A percentile compares a stretch with the other conserved stretches of the same genome.
phyloP scores from a whole-genome alignment of 2,797 vertebrate genomes.

The Botia almorhae region DNA sequence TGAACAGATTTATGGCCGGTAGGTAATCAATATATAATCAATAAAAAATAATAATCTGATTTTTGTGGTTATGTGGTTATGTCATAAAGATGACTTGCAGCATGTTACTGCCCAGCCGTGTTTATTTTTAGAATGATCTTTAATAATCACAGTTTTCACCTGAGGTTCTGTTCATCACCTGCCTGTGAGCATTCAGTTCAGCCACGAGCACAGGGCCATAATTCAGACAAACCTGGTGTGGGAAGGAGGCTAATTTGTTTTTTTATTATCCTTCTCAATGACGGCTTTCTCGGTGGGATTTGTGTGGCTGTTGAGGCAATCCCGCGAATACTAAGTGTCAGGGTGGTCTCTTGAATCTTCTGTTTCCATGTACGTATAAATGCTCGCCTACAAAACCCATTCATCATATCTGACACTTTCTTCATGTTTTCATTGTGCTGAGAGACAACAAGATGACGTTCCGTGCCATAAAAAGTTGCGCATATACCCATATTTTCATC shows the following conservation, averaged over 20 bases:
- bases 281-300: constrained; percentile 66
- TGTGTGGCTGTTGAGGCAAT: constrained; percentile 60
- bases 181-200: constrained; percentile 65
- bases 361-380: constrained; percentile 19
- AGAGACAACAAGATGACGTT: constrained; percentile 46
- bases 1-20: constrained; percentile 1
- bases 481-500: constrained; percentile 20
- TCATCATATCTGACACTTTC: constrained; percentile 52
- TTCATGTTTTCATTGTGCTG: constrained; percentile 49
- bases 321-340: constrained; percentile 58
- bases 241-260: constrained; percentile 60
- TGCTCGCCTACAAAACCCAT: constrained; percentile 35
- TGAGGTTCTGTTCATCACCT: constrained; percentile 59
- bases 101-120: not conserved
- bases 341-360: constrained; percentile 24
- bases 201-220: constrained; percentile 61
- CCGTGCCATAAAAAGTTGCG: constrained; percentile 16
- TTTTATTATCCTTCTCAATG: constrained; percentile 70
- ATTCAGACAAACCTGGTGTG: constrained; percentile 67
- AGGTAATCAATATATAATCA: not conserved
- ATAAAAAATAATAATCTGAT: not conserved
- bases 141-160: constrained; percentile 54
- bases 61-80: not conserved
- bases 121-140: constrained; percentile 22
- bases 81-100: not conserved